Evolutionary conservation across 2,113 vertebrate species (phyloP).

Genomic region (Gulo gulo): DNA sequence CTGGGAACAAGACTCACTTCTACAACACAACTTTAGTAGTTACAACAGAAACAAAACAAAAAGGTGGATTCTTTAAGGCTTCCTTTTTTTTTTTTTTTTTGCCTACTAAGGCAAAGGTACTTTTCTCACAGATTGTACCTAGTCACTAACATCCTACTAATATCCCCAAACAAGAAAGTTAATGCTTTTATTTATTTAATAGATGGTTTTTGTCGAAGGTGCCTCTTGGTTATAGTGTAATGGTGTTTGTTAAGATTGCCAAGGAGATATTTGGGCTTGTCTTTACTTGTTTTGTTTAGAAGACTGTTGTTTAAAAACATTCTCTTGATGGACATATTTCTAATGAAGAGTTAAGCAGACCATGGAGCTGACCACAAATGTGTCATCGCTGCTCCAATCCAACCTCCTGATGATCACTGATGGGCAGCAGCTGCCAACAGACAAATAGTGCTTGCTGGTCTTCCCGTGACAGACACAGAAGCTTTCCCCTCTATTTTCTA

Average conservation of each 20-base stretch:
- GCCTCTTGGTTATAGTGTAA: background rate
- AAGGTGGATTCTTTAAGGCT: slow-evolving; percentile 11
- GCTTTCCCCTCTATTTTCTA: background rate
- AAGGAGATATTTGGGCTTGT: slow-evolving; percentile 26
- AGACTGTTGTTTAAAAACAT: slow-evolving; percentile 37
- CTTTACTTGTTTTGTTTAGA: slow-evolving; percentile 48
- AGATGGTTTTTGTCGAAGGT: slow-evolving; percentile 33
- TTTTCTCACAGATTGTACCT: background rate
- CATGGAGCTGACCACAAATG: background rate
- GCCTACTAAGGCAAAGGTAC: background rate
- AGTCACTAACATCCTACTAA: background rate
- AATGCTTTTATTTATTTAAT: slow-evolving; percentile 17
- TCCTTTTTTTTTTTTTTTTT: background rate
- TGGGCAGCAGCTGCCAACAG: background rate
- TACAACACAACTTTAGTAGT: background rate
- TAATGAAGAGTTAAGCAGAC: slow-evolving; percentile 40
- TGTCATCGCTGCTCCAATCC: background rate
- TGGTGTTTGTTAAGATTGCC: slow-evolving; percentile 32
- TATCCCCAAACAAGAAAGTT: background rate
- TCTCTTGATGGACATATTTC: background rate
- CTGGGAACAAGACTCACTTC: background rate
- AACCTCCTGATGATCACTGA: background rate
- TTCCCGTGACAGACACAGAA: background rate
- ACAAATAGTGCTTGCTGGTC: background rate
- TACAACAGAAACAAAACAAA: slow-evolving; percentile 39